Evolutionary conservation across 2,113 vertebrate species (phyloP).

Genomic region (Albula goreensis): DNA sequence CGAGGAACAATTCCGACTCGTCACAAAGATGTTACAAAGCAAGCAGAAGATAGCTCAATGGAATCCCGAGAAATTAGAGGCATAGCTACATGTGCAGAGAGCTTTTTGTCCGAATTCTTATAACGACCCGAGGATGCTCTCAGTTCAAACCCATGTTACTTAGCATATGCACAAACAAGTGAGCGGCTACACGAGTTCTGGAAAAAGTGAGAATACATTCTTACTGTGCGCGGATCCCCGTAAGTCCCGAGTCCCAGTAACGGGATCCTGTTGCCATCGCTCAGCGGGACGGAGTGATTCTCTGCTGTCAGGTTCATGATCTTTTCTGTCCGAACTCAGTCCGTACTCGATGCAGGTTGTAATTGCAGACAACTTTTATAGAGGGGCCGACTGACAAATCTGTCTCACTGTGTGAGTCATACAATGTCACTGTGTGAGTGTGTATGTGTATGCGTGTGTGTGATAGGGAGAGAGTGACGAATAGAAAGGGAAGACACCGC

Average conservation of each 20-base stretch:
- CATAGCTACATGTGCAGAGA: too few species aligned
- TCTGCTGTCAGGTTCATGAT: constrained; percentile 68
- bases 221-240: constrained; percentile 76
- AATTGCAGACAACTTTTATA: not conserved
- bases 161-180: too few species aligned
- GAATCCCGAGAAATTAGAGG: too few species aligned
- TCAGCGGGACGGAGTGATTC: constrained; percentile 75
- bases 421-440: not conserved
- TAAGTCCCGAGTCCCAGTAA: constrained; percentile 87
- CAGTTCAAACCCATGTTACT: too few species aligned
- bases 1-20: too few species aligned
- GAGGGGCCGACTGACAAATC: too few species aligned
- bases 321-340: not conserved
- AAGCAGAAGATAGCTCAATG: too few species aligned
- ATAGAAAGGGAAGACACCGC: not conserved
- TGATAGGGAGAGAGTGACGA: not conserved
- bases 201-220: constrained; percentile 27
- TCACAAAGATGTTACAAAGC: too few species aligned
- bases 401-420: not conserved
- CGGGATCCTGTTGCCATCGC: constrained; percentile 81
- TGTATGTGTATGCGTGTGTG: not conserved
- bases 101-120: too few species aligned
- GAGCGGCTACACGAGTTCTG: too few species aligned
- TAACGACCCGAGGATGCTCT: too few species aligned
- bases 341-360: too few species aligned